Evolutionary conservation across 2,888 invertebrate genomes (phyloP).

Genomic region (Trachelus stipa): DNA sequence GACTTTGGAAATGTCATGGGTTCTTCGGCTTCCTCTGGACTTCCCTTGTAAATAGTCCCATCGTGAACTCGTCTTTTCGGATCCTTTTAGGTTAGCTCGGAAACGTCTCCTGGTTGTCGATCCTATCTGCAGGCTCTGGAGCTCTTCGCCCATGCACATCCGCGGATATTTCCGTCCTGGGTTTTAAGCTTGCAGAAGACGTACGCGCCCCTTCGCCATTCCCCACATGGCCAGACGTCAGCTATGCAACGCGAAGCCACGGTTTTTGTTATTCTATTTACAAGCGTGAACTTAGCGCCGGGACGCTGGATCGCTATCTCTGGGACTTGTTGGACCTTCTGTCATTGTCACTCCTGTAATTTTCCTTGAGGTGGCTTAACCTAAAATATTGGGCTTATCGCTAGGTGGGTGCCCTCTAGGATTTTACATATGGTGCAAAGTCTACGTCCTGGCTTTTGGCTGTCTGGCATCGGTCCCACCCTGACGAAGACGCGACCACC

Average conservation of each 20-base stretch:
- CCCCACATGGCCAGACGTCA: conserved; percentile 61
- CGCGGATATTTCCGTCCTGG: conserved; percentile 62
- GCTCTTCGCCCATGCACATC: conserved; percentile 52
- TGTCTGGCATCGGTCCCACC: neutral
- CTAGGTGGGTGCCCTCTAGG: neutral
- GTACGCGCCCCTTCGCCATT: conserved; percentile 45
- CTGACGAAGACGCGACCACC: neutral
- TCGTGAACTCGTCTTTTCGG: neutral
- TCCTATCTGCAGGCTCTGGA: neutral
- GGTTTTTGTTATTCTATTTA: conserved; percentile 19
- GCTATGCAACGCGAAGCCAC: conserved; percentile 54
- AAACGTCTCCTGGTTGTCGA: neutral
- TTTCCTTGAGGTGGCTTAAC: neutral
- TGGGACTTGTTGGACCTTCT: neutral
- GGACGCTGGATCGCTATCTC: neutral
- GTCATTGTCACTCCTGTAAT: neutral
- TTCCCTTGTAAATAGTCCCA: neutral
- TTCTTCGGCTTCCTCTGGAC: neutral
- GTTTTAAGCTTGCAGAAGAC: conserved; percentile 51
- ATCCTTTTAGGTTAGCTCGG: neutral
- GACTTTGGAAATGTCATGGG: neutral
- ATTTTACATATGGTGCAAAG: neutral
- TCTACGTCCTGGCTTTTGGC: neutral
- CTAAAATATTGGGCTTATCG: neutral
- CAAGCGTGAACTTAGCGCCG: neutral